Evolutionary conservation across 2,797 vertebrate genomes (phyloP).

Genomic region (Malacoctenus gilli): DNA sequence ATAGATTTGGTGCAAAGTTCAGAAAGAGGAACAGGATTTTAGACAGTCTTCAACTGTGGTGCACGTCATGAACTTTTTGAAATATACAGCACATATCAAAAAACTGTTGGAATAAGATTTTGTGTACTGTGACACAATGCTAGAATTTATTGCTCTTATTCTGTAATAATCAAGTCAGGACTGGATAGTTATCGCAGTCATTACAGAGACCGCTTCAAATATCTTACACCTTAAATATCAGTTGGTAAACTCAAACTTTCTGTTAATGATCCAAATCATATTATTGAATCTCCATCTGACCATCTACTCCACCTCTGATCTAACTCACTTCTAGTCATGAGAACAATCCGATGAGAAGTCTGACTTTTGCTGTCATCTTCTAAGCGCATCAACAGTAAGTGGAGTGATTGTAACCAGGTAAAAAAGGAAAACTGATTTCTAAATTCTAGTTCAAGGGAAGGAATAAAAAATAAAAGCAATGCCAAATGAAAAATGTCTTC

Average conservation of each 20-base stretch:
- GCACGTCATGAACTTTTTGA: background rate
- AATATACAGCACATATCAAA: background rate
- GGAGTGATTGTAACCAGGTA: no score
- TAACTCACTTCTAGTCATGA: no score
- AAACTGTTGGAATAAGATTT: background rate
- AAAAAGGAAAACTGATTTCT: no score
- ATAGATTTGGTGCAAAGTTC: no score
- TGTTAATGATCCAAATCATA: background rate
- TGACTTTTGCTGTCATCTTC: background rate
- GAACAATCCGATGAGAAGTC: background rate
- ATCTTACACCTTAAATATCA: no score
- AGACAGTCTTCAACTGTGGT: no score
- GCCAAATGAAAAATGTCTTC: no score
- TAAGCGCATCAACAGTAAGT: slow-evolving; percentile 10
- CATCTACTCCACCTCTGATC: background rate
- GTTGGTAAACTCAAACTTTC: background rate
- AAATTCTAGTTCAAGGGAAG: no score
- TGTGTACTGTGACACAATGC: background rate
- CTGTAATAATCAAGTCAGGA: background rate
- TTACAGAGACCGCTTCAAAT: no score
- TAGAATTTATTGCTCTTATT: background rate
- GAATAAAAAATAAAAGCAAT: no score
- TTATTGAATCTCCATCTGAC: background rate
- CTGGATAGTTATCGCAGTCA: background rate
- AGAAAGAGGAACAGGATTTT: no score